phyloP scores from a whole-genome alignment of 2,113 vertebrate species.

The Scomber scombrus region DNA sequence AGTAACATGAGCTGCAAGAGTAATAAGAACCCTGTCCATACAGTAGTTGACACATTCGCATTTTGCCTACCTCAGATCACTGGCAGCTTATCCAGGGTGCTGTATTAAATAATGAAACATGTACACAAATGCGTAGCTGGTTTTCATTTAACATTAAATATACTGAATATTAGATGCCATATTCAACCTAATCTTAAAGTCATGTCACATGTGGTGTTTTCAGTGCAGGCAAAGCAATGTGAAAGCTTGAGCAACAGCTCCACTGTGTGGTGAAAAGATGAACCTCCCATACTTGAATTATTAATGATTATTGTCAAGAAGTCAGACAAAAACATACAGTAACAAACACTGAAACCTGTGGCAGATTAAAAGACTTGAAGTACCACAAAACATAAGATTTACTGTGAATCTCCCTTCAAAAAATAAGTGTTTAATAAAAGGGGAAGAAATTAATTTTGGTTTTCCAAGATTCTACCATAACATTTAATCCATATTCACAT shows the following conservation, averaged over 20 bases:
- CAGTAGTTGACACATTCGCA: not conserved
- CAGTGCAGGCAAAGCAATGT: not conserved
- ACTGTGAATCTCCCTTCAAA: not conserved
- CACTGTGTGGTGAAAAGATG: conserved; percentile 59
- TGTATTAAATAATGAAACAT: not conserved
- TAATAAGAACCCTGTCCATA: conserved; percentile 2
- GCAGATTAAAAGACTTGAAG: not conserved
- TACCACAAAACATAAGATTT: not conserved
- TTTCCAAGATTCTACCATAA: not conserved
- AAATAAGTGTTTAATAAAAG: not conserved
- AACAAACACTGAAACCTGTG: not conserved
- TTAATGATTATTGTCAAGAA: not conserved
- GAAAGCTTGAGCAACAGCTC: conserved; percentile 67
- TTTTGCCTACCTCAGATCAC: not conserved
- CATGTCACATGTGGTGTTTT: not conserved
- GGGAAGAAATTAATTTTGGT: too few species aligned
- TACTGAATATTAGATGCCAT: not conserved
- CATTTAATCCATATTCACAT: not conserved
- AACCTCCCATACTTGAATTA: not conserved
- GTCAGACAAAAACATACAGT: not conserved
- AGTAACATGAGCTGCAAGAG: conserved; percentile 20
- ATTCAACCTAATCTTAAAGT: conserved; percentile 6
- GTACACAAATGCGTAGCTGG: not conserved
- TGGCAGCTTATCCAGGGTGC: not conserved
- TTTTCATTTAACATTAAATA: conserved; percentile 35